phyloP scores from a whole-genome alignment of 2,113 vertebrate genomes.

The Dolichotis patagonum region DNA sequence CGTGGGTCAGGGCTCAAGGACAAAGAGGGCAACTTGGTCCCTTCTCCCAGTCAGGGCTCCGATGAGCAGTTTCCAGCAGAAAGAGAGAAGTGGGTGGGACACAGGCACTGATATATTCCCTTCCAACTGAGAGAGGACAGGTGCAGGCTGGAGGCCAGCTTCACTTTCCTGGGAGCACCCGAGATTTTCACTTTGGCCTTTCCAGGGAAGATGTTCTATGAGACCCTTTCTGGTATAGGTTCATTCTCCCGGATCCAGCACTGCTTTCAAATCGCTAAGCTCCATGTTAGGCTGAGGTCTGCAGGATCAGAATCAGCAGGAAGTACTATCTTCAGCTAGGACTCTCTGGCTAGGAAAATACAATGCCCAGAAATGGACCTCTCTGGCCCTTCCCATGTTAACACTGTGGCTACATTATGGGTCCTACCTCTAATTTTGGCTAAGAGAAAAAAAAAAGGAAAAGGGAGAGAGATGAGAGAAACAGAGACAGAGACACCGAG shows the following conservation, averaged over 20 bases:
- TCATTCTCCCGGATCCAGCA: not conserved
- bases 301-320: too few relatives aligned
- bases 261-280: not conserved
- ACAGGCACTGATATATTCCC: not conserved
- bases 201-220: not conserved
- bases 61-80: not conserved
- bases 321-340: not conserved
- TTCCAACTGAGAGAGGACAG: not conserved
- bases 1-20: rapidly evolving
- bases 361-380: not conserved
- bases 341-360: not conserved
- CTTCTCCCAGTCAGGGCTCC: not conserved
- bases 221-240: not conserved
- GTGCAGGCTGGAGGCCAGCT: rapidly evolving
- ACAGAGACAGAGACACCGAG: not conserved
- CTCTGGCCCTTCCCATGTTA: not conserved
- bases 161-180: not conserved
- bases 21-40: not conserved
- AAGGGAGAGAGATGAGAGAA: not conserved
- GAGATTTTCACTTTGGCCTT: not conserved
- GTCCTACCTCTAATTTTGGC: not conserved
- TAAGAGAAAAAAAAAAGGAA: not conserved
- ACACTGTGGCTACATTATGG: not conserved
- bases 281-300: not conserved
- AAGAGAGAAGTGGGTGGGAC: not conserved